Evolutionary conservation across 1,140 invertebrate genomes (phyloP), one percentile per base, ranked within the genome.

Genomic region (Mercenaria mercenaria): DNA sequence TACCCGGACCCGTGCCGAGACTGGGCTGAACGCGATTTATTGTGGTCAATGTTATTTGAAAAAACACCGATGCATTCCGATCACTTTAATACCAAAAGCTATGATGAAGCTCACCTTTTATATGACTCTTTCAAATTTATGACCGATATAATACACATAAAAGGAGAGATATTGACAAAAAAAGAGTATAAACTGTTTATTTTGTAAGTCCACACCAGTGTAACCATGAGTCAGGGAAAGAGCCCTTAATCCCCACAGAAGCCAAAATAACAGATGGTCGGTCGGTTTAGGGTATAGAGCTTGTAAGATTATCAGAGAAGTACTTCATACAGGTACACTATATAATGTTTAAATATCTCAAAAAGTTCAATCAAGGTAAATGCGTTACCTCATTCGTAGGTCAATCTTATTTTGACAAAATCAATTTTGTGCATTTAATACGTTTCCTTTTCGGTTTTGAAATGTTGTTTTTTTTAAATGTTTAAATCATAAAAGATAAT

Each of bases 101-200:
- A 79, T 79, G 47, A 79, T 52, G 76, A 79, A 79, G n/a, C 26
- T 79, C 50, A 79, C 76, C 76, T 79, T 79, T 79, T 56, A 34
- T 26, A 56, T 79, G 76, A 79, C 76, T 79, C 47, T 76, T 77
- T 79, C 50, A 52, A 79, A 52, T 79, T 79, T 52, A 79, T 50
- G 47, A 79, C 26, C 76, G 47, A 50, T 56, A 56, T 79, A 79
- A 79, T 79, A 34, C 76, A 37, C 76, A 79, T 79, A 79, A 79
- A 79, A 77, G n/a, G 76, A 18, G 47, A 47, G 47, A 79, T 79
- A 79, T 50, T 79, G 76, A 79, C 50, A 56, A 79, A 52, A 50
- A 29, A 10, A 50, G 76, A 13, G 50, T 59, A 79, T 79, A 79
- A 79, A 79, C 43, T 79, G 76, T 79, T 79, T 79, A 50, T 79